These are phyloP conservation scores for Pogonus chalceus DNA, from an alignment of 1,140 invertebrate genomes.

Conservation along the genomic window DNA sequence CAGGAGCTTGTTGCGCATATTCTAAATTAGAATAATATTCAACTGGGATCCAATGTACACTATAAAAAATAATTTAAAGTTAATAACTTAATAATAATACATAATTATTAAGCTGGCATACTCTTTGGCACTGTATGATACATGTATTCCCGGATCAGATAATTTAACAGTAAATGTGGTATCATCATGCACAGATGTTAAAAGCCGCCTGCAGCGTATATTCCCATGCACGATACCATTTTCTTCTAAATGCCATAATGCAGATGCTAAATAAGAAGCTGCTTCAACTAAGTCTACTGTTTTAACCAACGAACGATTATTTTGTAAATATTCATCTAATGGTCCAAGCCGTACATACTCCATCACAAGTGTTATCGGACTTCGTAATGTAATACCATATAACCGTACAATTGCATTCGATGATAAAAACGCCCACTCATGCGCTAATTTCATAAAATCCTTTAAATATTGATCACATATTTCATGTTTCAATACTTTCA, in stretches of 20 bases:
- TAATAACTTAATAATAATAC: too few species aligned
- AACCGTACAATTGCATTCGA: constrained; percentile 62
- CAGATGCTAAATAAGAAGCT: constrained; percentile 61
- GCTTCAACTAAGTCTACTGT: constrained; percentile 68
- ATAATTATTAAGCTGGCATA: constrained; percentile 42
- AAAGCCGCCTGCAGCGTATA: constrained; percentile 71
- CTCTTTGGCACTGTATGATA: constrained; percentile 45
- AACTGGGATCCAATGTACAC: constrained; percentile 76
- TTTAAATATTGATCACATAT: constrained; percentile 43
- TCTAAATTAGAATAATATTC: constrained; percentile 63
- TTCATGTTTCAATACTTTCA: constrained; percentile 63
- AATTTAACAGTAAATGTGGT: constrained; percentile 67
- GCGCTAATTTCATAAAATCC: constrained; percentile 66
- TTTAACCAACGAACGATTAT: constrained; percentile 45
- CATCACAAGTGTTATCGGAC: constrained; percentile 65
- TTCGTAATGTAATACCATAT: constrained; percentile 62
- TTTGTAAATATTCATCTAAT: constrained; percentile 60
- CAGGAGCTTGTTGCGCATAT: constrained; percentile 43
- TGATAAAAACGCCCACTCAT: constrained; percentile 63
- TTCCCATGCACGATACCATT: constrained; percentile 73
- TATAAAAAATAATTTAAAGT: constrained; percentile 33
- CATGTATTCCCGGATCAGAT: constrained; percentile 62
- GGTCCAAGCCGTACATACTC: constrained; percentile 70
- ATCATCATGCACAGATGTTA: constrained; percentile 56
- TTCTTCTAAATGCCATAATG: constrained; percentile 71